These are phyloP conservation scores for Torymus texanus DNA, from an alignment of 2,888 invertebrate genomes.

Conservation along the genomic window DNA sequence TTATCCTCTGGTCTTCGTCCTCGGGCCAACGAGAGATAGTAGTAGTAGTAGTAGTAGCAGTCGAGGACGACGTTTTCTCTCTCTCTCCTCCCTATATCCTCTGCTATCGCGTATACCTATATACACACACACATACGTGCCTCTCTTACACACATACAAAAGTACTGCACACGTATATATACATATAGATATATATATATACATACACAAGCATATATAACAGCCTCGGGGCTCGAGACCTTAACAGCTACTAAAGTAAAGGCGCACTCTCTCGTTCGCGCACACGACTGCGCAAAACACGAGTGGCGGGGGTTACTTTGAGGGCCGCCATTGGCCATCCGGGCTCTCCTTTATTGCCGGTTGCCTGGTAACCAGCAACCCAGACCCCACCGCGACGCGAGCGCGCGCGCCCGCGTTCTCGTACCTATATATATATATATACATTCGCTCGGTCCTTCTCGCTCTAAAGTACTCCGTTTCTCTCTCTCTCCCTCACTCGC, in stretches of 20 bases:
- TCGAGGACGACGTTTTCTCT: no score
- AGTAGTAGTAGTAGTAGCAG: no score
- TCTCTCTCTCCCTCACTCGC: constrained; percentile 34
- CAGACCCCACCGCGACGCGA: constrained; percentile 62
- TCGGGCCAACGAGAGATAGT: background rate
- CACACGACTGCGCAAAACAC: constrained; percentile 70
- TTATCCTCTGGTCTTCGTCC: constrained; percentile 60
- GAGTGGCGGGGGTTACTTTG: constrained; percentile 67
- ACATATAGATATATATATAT: constrained; percentile 36
- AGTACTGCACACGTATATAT: constrained; percentile 12
- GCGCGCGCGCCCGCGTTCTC: constrained; percentile 62
- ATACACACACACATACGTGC: background rate
- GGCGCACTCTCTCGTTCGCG: constrained; percentile 1
- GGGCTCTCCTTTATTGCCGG: constrained; percentile 71
- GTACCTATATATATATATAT: no score
- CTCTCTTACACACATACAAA: constrained; percentile 47
- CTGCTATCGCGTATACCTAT: no score
- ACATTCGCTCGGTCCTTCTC: constrained; percentile 1
- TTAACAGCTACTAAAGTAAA: constrained; percentile 74
- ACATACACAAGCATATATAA: background rate
- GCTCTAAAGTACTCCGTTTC: constrained; percentile 1
- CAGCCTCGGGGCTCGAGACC: constrained; percentile 66
- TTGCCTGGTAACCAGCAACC: constrained; percentile 73
- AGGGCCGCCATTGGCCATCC: constrained; percentile 75
- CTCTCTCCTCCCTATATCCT: no score